Evolutionary conservation across 2,888 invertebrate genomes (phyloP).

Genomic region (Agrochola macilenta): DNA sequence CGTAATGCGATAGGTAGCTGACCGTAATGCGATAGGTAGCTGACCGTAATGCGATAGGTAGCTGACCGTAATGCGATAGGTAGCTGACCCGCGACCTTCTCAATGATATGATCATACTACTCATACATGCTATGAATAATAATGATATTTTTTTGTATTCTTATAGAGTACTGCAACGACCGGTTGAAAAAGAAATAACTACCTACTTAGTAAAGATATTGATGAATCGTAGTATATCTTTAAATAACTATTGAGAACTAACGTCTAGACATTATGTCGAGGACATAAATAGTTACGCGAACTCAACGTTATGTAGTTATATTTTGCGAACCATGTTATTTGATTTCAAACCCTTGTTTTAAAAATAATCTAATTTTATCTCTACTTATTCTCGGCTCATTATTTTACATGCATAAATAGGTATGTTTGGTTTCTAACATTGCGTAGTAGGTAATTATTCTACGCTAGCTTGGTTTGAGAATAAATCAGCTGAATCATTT

Average conservation of each 20-base stretch:
- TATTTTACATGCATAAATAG: neutral
- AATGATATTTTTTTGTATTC: neutral
- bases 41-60: no score
- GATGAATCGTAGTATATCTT: neutral
- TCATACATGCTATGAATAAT: neutral
- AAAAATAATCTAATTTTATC: neutral
- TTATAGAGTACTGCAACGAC: no score
- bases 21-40: no score
- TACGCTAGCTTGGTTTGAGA: neutral
- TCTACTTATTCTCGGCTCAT: neutral
- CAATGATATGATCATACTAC: neutral
- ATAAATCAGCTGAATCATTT: conserved; percentile 22
- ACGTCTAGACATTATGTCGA: conserved; percentile 7
- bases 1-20: no score
- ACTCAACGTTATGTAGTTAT: neutral
- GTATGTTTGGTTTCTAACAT: neutral
- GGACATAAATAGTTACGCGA: neutral
- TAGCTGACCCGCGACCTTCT: neutral
- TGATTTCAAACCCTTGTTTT: neutral
- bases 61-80: no score
- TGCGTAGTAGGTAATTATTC: neutral
- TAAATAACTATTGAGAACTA: neutral
- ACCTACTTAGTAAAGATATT: neutral
- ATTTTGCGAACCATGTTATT: neutral
- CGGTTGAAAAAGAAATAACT: neutral